These are phyloP conservation scores for Muscicapa comitata DNA, from an alignment of 2,797 vertebrate genomes.

Conservation along the genomic window DNA sequence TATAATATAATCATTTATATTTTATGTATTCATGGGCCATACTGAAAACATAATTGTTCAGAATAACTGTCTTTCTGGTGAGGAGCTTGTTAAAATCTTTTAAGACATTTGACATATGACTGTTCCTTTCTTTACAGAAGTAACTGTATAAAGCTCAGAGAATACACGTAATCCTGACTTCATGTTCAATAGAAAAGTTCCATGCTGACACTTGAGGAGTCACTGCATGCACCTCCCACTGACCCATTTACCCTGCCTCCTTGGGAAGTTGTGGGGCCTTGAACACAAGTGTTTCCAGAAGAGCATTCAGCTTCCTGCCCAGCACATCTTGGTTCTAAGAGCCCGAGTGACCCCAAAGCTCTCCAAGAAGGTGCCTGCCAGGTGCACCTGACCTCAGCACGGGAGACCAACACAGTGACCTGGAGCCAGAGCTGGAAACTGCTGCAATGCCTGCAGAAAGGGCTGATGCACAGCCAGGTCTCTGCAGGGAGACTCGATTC, in stretches of 20 bases:
- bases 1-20: background rate
- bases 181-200: background rate
- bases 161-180: background rate
- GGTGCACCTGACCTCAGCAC: background rate
- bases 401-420: background rate
- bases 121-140: background rate
- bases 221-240: background rate
- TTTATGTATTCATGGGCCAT: background rate
- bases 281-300: background rate
- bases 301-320: background rate
- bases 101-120: background rate
- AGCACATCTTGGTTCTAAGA: background rate
- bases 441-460: background rate
- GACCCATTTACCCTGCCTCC: background rate
- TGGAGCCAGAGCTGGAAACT: background rate
- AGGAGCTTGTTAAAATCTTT: background rate
- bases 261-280: fast-evolving
- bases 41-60: background rate
- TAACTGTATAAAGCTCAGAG: background rate
- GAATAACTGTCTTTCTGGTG: background rate
- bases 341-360: background rate
- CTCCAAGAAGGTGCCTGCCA: background rate
- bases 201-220: background rate
- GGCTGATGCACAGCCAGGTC: background rate
- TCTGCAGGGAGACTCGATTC: background rate